Evolutionary conservation across 2,113 vertebrate species (phyloP).

Genomic region (Clarias batrachus): DNA sequence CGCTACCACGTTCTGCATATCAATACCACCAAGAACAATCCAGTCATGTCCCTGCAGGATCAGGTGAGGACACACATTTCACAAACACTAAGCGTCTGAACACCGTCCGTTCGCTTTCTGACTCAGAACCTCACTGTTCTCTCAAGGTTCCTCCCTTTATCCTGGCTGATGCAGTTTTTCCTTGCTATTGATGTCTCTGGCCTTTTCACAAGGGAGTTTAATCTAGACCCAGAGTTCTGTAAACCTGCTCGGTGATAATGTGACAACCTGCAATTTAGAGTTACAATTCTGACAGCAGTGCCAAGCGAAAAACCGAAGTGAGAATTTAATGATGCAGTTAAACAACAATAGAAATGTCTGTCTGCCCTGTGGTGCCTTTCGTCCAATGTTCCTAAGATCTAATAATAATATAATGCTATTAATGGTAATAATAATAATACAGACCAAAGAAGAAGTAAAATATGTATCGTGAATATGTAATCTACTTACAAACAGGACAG

Average conservation of each 20-base stretch:
- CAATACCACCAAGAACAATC: conserved; percentile 99
- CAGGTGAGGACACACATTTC: conserved; percentile 86
- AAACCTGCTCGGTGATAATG: neutral
- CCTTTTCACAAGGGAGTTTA: neutral
- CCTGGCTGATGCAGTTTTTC: neutral
- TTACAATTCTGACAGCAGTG: neutral
- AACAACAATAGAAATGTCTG: neutral
- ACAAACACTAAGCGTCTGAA: conserved; percentile 47
- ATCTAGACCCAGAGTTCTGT: neutral
- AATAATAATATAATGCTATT: neutral
- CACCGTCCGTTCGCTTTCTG: neutral
- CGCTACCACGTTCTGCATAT: conserved; percentile 97
- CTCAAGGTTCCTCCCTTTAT: conserved; percentile 7
- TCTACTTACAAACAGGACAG: neutral
- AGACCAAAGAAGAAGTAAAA: neutral
- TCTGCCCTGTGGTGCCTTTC: neutral
- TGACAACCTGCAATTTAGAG: neutral
- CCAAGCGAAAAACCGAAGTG: neutral
- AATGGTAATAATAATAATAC: neutral
- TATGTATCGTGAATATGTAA: neutral
- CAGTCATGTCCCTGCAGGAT: conserved; percentile 98
- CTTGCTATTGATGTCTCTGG: neutral
- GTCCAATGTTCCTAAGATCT: neutral
- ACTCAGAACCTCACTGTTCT: neutral
- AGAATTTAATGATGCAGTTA: neutral